Percentiles rank a stretch among this genome's conserved stretches.
Conservation (phyloP, 2,113 vertebrate species). For the Muscicapa adusta region DNA sequence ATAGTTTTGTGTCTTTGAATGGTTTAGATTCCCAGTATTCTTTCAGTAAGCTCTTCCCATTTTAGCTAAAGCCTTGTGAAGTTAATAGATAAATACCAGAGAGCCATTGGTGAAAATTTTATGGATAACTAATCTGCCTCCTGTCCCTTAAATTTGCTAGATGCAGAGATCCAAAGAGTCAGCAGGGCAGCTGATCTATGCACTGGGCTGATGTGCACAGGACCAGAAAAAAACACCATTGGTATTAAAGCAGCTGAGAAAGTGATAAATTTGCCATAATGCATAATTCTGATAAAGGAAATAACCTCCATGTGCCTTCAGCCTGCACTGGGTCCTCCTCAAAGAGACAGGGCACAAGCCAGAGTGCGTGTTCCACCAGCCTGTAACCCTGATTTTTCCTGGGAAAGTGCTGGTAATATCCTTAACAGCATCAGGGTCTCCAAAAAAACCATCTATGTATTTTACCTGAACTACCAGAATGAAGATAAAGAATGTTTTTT, state of each 20-base stretch:
- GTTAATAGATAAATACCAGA: not conserved
- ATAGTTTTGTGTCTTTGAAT: conserved; percentile 23
- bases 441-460: not conserved
- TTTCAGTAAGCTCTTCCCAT: not conserved
- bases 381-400: not conserved
- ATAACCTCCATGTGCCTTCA: not conserved
- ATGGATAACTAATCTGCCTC: not conserved
- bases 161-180: not conserved
- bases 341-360: not conserved
- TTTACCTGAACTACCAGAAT: not conserved
- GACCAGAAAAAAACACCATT: too few relatives aligned
- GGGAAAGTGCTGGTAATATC: not conserved
- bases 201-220: not conserved
- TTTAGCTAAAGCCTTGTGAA: conserved; percentile 3
- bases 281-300: not conserved
- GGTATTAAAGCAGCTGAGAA: not conserved
- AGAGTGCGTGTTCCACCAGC: not conserved
- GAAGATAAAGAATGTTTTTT: not conserved
- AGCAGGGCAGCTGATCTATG: not conserved
- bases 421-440: not conserved
- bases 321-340: not conserved
- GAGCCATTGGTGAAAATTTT: not conserved
- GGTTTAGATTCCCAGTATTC: conserved; percentile 11
- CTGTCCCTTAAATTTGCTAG: not conserved
- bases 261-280: not conserved